Conservation (phyloP, 2,113 vertebrate species). For the Corythornis cristatus region DNA sequence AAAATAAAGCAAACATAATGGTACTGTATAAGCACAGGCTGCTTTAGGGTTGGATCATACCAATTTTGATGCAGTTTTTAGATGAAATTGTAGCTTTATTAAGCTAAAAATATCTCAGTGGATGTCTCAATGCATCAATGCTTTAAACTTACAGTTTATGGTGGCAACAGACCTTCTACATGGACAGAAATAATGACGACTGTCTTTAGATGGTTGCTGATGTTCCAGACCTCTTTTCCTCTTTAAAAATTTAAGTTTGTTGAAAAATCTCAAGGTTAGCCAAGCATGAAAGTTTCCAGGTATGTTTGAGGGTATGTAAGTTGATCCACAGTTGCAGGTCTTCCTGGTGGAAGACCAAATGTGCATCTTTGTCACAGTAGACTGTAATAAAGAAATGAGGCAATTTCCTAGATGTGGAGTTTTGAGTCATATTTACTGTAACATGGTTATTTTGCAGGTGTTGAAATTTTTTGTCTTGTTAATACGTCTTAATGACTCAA, state of each 20-base stretch:
- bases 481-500: neutral
- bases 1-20: neutral
- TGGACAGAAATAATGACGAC: neutral
- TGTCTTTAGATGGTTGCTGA: neutral
- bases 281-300: conserved; percentile 3
- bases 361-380: neutral
- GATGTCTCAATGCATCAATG: neutral
- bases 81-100: neutral
- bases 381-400: neutral
- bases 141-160: neutral
- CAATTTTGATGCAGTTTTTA: neutral
- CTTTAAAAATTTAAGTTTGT: neutral
- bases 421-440: neutral
- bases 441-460: neutral
- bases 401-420: neutral
- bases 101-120: neutral
- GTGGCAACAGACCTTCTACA: neutral
- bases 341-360: neutral
- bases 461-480: neutral
- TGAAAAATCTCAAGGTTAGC: neutral
- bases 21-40: neutral
- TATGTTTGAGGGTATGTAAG: conserved; percentile 2
- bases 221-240: neutral
- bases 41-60: neutral
- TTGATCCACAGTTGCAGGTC: neutral